Conservation (phyloP, 2,888 invertebrate species). For the Buathra laborator region DNA sequence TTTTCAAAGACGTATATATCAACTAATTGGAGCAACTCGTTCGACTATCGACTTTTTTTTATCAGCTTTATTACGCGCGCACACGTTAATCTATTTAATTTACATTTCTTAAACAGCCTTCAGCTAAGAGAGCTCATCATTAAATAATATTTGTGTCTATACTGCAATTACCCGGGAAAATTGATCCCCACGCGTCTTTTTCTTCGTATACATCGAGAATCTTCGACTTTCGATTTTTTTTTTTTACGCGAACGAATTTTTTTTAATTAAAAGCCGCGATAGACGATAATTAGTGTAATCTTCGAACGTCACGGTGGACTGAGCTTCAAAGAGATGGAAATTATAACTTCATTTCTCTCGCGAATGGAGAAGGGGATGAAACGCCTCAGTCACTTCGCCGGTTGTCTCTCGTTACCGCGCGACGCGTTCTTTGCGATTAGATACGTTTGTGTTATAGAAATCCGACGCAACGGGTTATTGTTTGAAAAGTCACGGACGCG, state of each 20-base stretch:
- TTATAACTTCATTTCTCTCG: conserved; percentile 46
- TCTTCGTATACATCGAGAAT: neutral
- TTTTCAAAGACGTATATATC: conserved; percentile 5
- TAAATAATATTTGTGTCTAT: neutral
- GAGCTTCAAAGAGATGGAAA: conserved; percentile 53
- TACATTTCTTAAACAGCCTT: conserved; percentile 11
- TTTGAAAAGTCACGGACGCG: conserved; percentile 23
- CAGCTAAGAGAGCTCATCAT: too few species aligned
- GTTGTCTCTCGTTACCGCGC: conserved; percentile 33
- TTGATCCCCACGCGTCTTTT: neutral
- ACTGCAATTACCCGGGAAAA: neutral
- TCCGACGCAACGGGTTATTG: conserved; percentile 51
- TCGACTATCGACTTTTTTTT: conserved; percentile 38
- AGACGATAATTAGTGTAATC: conserved; percentile 32
- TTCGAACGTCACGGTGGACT: conserved; percentile 31
- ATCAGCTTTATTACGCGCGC: neutral
- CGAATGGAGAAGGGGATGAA: conserved; percentile 33
- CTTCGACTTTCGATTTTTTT: neutral
- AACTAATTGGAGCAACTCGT: conserved; percentile 52
- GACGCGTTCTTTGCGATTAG: conserved; percentile 64
- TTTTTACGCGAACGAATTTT: neutral
- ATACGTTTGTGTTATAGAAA: conserved; percentile 65
- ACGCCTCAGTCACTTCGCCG: conserved; percentile 21
- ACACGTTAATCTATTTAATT: neutral
- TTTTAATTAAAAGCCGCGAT: conserved; percentile 9